A percentile compares a stretch with the other conserved stretches of the same genome.
Conservation (phyloP, 2,888 invertebrate genomes). For the Idaea dimidiata region DNA sequence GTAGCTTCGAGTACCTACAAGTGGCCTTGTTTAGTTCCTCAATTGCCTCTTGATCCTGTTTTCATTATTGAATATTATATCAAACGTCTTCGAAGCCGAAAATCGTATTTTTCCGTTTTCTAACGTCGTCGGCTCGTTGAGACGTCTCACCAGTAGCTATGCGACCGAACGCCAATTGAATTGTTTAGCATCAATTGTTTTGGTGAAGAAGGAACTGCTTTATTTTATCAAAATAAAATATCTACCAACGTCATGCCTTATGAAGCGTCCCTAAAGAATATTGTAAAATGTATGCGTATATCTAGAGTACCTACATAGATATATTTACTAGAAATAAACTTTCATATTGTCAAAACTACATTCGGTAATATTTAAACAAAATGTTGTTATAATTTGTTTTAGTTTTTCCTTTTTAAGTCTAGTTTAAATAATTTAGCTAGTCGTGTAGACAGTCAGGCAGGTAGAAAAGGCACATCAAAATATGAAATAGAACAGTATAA, state of each 20-base stretch:
- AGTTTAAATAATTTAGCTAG: not conserved
- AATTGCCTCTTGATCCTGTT: slow-evolving; percentile 57
- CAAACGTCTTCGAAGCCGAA: slow-evolving; percentile 36
- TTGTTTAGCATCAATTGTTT: not conserved
- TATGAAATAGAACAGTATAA: not conserved
- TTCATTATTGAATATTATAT: slow-evolving; percentile 69
- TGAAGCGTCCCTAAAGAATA: too few species aligned
- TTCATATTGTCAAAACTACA: too few species aligned
- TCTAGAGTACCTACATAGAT: too few species aligned
- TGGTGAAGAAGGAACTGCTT: not conserved
- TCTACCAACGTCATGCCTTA: not conserved
- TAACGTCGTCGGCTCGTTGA: not conserved
- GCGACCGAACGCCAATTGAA: not conserved
- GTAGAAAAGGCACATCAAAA: not conserved
- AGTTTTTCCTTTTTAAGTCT: not conserved
- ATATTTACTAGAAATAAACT: too few species aligned
- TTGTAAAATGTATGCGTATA: too few species aligned
- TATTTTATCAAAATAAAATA: not conserved
- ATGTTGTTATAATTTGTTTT: too few species aligned
- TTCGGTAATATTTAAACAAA: too few species aligned
- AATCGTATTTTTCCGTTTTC: not conserved
- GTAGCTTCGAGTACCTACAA: slow-evolving; percentile 40
- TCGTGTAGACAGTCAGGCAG: not conserved
- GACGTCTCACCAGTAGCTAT: not conserved
- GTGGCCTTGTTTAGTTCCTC: slow-evolving; percentile 58